These are phyloP conservation scores for Crotalus tigris DNA, from an alignment of 2,113 vertebrate species.

Conservation along the genomic window DNA sequence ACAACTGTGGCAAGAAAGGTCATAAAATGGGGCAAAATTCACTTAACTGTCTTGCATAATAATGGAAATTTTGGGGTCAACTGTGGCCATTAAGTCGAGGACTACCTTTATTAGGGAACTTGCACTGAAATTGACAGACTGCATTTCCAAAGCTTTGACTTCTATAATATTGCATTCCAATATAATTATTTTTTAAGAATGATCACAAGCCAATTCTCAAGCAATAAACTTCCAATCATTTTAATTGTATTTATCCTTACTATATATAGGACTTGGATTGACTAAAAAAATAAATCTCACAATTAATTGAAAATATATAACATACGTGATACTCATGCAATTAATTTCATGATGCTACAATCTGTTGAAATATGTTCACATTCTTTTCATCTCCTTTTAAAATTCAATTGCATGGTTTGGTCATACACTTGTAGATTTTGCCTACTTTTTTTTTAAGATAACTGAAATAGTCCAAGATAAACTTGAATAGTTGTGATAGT, in stretches of 20 bases:
- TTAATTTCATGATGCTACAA: not conserved
- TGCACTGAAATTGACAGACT: too few relatives aligned
- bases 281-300: too few relatives aligned
- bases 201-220: too few relatives aligned
- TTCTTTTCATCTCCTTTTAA: not conserved
- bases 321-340: not conserved
- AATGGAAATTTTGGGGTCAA: not conserved
- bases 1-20: not conserved
- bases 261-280: too few relatives aligned
- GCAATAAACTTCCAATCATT: too few relatives aligned
- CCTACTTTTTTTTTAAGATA: constrained; percentile 2
- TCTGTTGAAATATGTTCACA: not conserved
- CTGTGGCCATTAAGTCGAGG: not conserved
- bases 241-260: too few relatives aligned
- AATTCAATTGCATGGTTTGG: not conserved
- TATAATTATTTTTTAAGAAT: too few relatives aligned
- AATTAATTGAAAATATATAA: too few relatives aligned
- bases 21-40: not conserved
- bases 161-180: too few relatives aligned
- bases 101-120: too few relatives aligned
- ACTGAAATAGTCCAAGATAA: constrained; percentile 4
- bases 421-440: not conserved
- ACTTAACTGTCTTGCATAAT: not conserved
- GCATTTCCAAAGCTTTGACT: too few relatives aligned
- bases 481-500: constrained; percentile 46